phyloP scores from a whole-genome alignment of 2,113 vertebrate species.

The Paracanthobrama guichenoti region DNA sequence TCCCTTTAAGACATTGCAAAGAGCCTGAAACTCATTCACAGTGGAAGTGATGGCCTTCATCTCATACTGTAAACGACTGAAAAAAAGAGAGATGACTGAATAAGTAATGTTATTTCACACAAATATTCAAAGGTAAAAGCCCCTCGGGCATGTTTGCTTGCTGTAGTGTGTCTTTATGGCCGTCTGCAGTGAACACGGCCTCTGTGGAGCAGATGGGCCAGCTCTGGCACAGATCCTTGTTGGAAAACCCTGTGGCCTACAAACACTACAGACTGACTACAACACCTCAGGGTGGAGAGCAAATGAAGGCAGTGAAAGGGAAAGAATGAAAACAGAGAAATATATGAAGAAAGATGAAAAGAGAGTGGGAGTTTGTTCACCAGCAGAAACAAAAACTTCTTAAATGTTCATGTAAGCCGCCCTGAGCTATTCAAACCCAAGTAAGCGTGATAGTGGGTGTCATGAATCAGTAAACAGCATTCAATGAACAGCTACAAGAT shows the following conservation, averaged over 20 bases:
- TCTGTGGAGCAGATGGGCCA: constrained; percentile 42
- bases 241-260: constrained; percentile 36
- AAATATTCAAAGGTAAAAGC: constrained; percentile 7
- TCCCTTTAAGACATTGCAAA: not conserved
- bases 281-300: constrained; percentile 29
- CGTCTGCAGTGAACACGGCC: constrained; percentile 24
- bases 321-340: constrained; percentile 22
- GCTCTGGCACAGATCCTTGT: constrained; percentile 28
- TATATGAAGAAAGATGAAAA: not conserved
- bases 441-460: constrained; percentile 36
- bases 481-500: constrained; percentile 35
- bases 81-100: not conserved
- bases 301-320: not conserved
- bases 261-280: constrained; percentile 45
- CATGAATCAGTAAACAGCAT: constrained; percentile 35
- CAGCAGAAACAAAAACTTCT: constrained; percentile 30
- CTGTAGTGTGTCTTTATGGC: constrained; percentile 10
- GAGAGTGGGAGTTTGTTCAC: constrained; percentile 37
- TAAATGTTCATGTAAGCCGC: constrained; percentile 52
- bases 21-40: constrained; percentile 9
- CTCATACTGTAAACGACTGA: not conserved
- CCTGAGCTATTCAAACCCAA: constrained; percentile 41
- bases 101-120: constrained; percentile 14
- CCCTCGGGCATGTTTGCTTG: not conserved
- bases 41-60: not conserved